Percentiles rank a stretch among this genome's conserved stretches.
Evolutionary conservation across 1,140 invertebrate genomes (phyloP).

Genomic region (Listronotus oregonensis): DNA sequence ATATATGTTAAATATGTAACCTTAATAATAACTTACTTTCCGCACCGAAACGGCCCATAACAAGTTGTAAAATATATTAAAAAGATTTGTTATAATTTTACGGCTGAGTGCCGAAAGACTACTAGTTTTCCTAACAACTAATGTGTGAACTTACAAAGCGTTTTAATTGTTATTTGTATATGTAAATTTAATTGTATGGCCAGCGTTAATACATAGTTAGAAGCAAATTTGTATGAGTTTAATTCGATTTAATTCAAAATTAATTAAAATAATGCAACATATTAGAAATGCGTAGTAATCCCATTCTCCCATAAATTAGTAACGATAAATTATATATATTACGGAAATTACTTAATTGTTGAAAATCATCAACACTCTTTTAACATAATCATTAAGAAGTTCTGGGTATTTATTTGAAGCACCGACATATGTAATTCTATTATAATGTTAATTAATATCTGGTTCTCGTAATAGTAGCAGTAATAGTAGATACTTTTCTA

Average conservation of each 20-base stretch:
- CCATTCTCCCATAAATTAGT: constrained; percentile 15
- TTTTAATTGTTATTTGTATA: constrained; percentile 8
- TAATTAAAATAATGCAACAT: constrained; percentile 21
- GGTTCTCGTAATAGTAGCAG: background rate
- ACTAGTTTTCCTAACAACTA: constrained; percentile 6
- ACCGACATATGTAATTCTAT: constrained; percentile 12
- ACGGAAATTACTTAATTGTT: constrained; percentile 21
- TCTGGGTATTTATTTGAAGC: constrained; percentile 15
- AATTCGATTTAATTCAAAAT: constrained; percentile 16
- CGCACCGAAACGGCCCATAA: too few relatives aligned
- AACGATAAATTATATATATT: constrained; percentile 14
- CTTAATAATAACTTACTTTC: too few relatives aligned
- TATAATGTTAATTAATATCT: background rate
- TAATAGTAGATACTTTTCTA: too few relatives aligned
- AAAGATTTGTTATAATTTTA: constrained; percentile 8
- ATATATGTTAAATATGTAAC: too few relatives aligned
- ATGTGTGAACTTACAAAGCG: background rate
- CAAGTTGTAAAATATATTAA: background rate
- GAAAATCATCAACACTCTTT: constrained; percentile 16
- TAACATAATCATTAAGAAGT: constrained; percentile 3
- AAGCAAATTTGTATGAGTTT: constrained; percentile 5
- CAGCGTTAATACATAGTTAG: constrained; percentile 3
- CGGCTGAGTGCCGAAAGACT: background rate
- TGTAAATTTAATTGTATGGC: constrained; percentile 1
- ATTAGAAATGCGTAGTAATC: constrained; percentile 16